Base-by-base conservation (phyloP, 2,888 invertebrate species). In the Himalopsyche kuldschensis region DNA sequence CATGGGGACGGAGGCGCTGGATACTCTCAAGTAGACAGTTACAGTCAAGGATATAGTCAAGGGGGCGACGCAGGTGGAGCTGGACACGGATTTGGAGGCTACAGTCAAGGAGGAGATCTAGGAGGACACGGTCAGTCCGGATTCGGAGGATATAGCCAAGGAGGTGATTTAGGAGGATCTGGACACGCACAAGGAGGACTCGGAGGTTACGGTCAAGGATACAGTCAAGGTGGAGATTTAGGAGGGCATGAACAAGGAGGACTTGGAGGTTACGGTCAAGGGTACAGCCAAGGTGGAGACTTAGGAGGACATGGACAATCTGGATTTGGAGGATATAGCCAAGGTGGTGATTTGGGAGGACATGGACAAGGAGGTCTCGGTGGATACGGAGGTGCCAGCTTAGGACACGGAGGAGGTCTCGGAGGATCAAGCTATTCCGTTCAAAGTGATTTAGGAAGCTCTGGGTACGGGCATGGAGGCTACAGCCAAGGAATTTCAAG, bases 71-170 rank as follows among this genome's bases (percentile, higher is more conserved):
- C 30, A 10, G 83, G 83, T 27, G 69, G 41, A 30, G 76, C 47
- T 31, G 76, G 79, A 27, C 82, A 82, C 10, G 82, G 78, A 15
- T 75, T 30, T 27, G 82, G 69, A 11, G 82, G 48, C 15, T 69
- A 76, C 20, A 77, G 77, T 17, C 24, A 30, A 15, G 79, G 69
- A 20, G 79, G 79, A 32, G 30, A 79, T 75, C 24, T 46, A 41
- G 87, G 87, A 0, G 87, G 87, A 27, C 87, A 87, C 27, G 86
- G 86, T 6, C 87, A 85, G 55, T 87, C 27, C 32, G 69, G 80
- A 20, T 63, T 32, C 2, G 87, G 88, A 4, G 88, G 88, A 8
- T 88, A 88, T 24, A 69, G 69, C 5, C 87, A 88, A n/a, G 88
- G 87, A 6, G 88, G 88, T 41, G 87, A 86, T 35, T 15, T n/a